phyloP scores from a whole-genome alignment of 2,888 invertebrate genomes.

The Sialis lutaria region DNA sequence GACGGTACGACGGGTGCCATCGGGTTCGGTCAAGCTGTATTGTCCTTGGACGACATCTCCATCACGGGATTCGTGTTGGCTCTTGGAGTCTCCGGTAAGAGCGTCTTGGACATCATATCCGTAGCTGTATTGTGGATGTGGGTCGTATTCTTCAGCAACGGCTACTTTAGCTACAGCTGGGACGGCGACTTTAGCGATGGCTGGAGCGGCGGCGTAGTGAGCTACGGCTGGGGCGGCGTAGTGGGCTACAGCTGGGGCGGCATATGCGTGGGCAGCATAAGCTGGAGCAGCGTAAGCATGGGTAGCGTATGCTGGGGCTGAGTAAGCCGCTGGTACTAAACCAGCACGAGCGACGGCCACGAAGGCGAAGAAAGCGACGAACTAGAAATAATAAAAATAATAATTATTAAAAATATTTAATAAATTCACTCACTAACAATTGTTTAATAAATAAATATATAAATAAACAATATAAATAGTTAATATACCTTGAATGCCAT shows the following conservation, averaged over 20 bases:
- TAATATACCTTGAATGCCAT: too few species aligned
- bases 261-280: conserved; percentile 4
- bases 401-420: too few species aligned
- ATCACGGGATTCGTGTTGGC: conserved; percentile 3
- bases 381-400: conserved; percentile 19
- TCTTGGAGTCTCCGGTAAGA: conserved; percentile 3
- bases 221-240: background rate
- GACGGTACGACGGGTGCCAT: conserved; percentile 4
- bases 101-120: conserved; percentile 1
- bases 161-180: conserved; percentile 4
- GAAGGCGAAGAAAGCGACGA: conserved; percentile 19
- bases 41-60: conserved; percentile 4
- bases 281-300: conserved; percentile 3
- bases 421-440: too few species aligned
- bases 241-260: conserved; percentile 2
- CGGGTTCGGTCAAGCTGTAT: conserved; percentile 5
- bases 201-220: background rate
- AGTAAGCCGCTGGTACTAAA: conserved; percentile 3
- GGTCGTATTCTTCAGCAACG: conserved; percentile 4
- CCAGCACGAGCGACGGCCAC: conserved; percentile 13
- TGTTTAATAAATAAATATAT: too few species aligned
- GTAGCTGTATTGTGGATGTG: conserved; percentile 5
- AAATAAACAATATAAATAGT: too few species aligned
- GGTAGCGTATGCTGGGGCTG: conserved; percentile 11
- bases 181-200: background rate